These are phyloP conservation scores for Danaus chrysippus DNA, from an alignment of 2,888 invertebrate species.

Conservation along the genomic window DNA sequence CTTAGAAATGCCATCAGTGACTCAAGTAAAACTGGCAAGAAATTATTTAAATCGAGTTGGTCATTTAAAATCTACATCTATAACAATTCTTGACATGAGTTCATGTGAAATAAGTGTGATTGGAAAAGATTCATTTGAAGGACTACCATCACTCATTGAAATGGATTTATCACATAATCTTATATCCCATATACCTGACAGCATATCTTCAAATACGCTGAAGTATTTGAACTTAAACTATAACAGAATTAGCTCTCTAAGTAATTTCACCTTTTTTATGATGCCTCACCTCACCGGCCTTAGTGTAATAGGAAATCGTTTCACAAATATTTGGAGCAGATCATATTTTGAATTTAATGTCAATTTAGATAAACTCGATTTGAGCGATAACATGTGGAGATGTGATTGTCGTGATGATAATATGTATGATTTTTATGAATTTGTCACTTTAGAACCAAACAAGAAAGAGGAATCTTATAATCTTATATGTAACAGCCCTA, in stretches of 20 bases:
- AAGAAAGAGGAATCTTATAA: constrained; percentile 73
- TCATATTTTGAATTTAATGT: constrained; percentile 80
- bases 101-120: constrained; percentile 82
- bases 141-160: constrained; percentile 78
- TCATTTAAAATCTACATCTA: constrained; percentile 77
- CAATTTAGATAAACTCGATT: constrained; percentile 77
- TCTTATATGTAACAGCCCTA: constrained; percentile 83
- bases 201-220: constrained; percentile 80
- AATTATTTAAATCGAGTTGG: constrained; percentile 81
- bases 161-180: constrained; percentile 84
- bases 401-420: constrained; percentile 83
- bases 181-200: constrained; percentile 80
- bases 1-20: constrained; percentile 79
- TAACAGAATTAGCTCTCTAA: constrained; percentile 80
- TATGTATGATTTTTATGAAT: constrained; percentile 81
- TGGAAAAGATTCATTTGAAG: constrained; percentile 76
- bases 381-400: constrained; percentile 87
- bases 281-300: constrained; percentile 80
- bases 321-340: constrained; percentile 80
- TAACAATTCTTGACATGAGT: constrained; percentile 80
- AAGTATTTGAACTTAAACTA: constrained; percentile 79
- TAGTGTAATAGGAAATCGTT: constrained; percentile 84
- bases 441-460: constrained; percentile 76
- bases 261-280: constrained; percentile 81
- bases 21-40: constrained; percentile 81